Evolutionary conservation across 2,888 invertebrate genomes (phyloP).

Genomic region (Eurytoma adleriae): DNA sequence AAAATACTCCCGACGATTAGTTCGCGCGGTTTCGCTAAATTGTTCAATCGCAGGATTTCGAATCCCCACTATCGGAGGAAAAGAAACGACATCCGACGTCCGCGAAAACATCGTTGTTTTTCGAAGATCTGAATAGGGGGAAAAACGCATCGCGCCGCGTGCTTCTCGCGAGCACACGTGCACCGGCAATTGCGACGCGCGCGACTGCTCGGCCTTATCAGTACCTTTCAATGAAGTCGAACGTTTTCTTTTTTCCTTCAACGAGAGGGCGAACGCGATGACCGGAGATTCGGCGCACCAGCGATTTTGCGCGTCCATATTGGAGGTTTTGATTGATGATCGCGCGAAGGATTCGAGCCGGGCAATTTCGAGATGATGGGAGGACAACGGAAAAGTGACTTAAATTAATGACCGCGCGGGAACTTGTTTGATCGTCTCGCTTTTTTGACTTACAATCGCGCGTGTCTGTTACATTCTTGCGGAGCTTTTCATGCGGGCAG

Average conservation of each 20-base stretch:
- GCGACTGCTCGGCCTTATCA: background rate
- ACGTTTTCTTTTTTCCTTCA: background rate
- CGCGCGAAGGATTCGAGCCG: slow-evolving; percentile 15
- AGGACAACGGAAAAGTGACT: slow-evolving; percentile 17
- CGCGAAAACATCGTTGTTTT: background rate
- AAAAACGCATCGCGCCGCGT: background rate
- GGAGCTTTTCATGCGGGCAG: too few relatives aligned
- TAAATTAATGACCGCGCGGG: background rate
- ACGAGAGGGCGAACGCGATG: background rate
- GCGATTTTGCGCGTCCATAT: background rate
- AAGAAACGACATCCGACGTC: too few relatives aligned
- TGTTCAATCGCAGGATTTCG: too few relatives aligned
- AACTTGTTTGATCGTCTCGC: background rate
- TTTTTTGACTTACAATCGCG: background rate
- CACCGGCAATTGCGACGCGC: background rate
- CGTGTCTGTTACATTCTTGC: too few relatives aligned
- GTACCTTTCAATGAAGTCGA: background rate
- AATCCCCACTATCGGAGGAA: too few relatives aligned
- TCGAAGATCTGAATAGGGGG: too few relatives aligned
- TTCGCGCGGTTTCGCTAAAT: too few relatives aligned
- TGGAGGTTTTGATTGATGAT: slow-evolving; percentile 31
- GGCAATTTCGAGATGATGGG: background rate
- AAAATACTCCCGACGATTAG: too few relatives aligned
- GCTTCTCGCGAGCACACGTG: background rate
- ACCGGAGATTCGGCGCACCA: background rate